Evolutionary conservation across 1,140 invertebrate genomes (phyloP), one percentile per base, ranked within the genome.

Genomic region (Acyrthosiphon pisum): DNA sequence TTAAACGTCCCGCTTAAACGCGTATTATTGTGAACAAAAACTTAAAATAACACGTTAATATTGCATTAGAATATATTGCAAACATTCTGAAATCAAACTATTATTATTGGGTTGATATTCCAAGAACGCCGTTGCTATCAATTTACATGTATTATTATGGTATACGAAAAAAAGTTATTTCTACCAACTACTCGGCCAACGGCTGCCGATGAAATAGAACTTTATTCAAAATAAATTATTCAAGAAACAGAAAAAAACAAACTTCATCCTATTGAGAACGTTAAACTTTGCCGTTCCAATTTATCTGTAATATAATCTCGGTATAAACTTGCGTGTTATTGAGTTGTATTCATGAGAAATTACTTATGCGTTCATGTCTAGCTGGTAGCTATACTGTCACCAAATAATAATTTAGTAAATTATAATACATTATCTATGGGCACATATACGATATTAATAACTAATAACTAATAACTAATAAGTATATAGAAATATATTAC

Each of bases 221-320:
- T 89, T 26, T 37, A 37, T 89, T 35, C 8, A 2, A 89, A 35
- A 89, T 56, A 56, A 89, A 89, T 89, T 53, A 89, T 56, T 89
- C 48, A 89, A 89, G 48, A 89, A 89, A 89, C n/a, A 41, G n/a
- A 56, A 53, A 41, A 41, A 89, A 26, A n/a, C n/a, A 89, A 26
- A 89, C n/a, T 41, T 56, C 11, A 22, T 23, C 87, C 14, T 48
- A 48, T 50, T n/a, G 14, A 84, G 23, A 84, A 87, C 6, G 9
- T 88, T 50, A 35, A 35, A 53, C 87, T 53, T 89, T 89, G n/a
- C 18, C 48, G 23, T 89, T 89, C 86, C 50, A 41, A 89, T 56
- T 89, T 37, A 89, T 53, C 48, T 37, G 9, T 35, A 37, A 88
- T 88, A 53, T 53, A 89, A 50, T 88, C 46, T 50, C n/a, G n/a